A percentile compares a stretch with the other conserved stretches of the same genome.
phyloP scores from a whole-genome alignment of 2,797 vertebrate species.

The Silurus aristotelis region DNA sequence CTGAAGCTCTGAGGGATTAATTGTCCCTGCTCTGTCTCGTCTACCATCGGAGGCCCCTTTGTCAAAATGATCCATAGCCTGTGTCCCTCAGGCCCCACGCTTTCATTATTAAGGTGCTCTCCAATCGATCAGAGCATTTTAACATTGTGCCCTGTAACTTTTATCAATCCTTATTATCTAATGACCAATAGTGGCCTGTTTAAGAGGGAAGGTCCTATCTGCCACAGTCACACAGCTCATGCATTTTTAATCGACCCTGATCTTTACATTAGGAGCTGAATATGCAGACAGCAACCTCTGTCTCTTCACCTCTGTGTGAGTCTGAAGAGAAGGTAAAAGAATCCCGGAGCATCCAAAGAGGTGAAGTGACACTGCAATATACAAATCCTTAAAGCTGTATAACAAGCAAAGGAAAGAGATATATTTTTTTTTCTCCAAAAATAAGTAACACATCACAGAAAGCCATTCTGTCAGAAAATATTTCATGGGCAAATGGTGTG shows the following conservation, averaged over 20 bases:
- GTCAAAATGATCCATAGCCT: conserved; percentile 83
- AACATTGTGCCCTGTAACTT: conserved; percentile 79
- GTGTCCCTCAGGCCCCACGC: conserved; percentile 72
- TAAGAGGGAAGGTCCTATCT: conserved; percentile 68
- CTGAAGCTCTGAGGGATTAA: conserved; percentile 84
- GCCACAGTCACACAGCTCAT: conserved; percentile 75
- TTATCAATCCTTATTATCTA: conserved; percentile 88
- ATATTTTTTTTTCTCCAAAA: conserved; percentile 21
- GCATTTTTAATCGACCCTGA: conserved; percentile 91
- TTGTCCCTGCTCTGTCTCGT: conserved; percentile 82
- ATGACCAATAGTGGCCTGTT: conserved; percentile 78
- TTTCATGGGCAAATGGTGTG: conserved; percentile 62
- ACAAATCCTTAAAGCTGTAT: neutral
- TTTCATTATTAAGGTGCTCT: conserved; percentile 81
- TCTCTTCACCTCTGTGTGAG: neutral
- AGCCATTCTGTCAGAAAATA: conserved; percentile 63
- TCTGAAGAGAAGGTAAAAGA: neutral
- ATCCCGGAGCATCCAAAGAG: neutral
- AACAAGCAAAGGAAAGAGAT: neutral
- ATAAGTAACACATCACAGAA: conserved; percentile 62
- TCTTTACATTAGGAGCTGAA: conserved; percentile 81
- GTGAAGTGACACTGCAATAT: neutral
- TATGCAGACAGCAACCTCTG: conserved; percentile 61
- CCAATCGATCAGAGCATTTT: conserved; percentile 83
- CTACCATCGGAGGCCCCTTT: conserved; percentile 76